These are phyloP conservation scores for Meloidogyne floridensis DNA, from an alignment of 1,140 invertebrate genomes.

Conservation along the genomic window DNA sequence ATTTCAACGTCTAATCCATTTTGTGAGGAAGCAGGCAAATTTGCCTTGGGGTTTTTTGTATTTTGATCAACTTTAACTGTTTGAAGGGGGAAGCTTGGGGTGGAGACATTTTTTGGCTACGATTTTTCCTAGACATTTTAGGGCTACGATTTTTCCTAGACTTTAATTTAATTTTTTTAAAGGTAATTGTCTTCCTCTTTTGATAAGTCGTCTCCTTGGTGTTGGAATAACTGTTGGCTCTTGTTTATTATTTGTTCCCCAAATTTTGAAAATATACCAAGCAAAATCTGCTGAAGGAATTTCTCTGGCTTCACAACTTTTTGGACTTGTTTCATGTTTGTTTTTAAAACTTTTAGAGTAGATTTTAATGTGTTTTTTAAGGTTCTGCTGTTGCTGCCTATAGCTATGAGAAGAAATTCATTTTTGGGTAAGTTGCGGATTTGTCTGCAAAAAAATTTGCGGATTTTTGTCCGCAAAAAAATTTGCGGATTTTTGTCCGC, in stretches of 20 bases:
- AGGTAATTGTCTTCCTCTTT: constrained; percentile 58
- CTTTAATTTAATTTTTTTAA: constrained; percentile 31
- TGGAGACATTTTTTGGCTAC: too few species aligned
- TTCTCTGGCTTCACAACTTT: constrained; percentile 56
- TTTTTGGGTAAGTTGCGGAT: constrained; percentile 53
- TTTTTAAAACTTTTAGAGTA: not conserved
- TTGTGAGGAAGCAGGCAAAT: too few species aligned
- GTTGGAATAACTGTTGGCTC: constrained; percentile 63
- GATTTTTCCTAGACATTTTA: too few species aligned
- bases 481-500: too few species aligned
- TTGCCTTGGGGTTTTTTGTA: too few species aligned
- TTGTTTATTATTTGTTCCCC: constrained; percentile 58
- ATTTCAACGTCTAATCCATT: too few species aligned
- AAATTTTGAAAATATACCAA: constrained; percentile 61
- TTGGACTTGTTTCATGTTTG: constrained; percentile 48
- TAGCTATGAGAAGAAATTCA: constrained; percentile 58
- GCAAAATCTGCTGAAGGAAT: constrained; percentile 61
- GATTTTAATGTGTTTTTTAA: not conserved
- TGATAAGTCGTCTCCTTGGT: constrained; percentile 60
- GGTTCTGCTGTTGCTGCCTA: constrained; percentile 55
- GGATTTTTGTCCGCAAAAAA: not conserved
- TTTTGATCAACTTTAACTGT: too few species aligned
- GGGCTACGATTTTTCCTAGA: too few species aligned
- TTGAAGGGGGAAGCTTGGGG: too few species aligned
- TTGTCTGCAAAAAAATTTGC: too few species aligned